Base-by-base conservation (phyloP, 2,888 invertebrate species). In the Trypoxylon attenuatum region DNA sequence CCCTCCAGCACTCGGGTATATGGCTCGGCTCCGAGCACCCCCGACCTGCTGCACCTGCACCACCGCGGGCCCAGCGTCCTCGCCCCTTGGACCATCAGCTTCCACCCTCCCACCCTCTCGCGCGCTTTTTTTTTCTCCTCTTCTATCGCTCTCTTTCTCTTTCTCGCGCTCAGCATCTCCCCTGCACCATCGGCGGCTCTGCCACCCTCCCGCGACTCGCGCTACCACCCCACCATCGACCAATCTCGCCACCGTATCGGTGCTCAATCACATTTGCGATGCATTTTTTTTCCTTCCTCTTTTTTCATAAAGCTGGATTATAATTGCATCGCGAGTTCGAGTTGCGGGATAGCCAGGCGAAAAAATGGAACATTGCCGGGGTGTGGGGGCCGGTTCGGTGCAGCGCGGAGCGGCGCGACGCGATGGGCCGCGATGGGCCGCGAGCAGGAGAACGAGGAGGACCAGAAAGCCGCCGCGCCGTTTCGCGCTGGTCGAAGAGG, bases 261-360 rank as follows among this genome's bases (percentile, higher is more conserved):
- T 83, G 83, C 85, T 85, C 86, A 85, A 86, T 86, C 86, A 86
- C 85, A 86, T 86, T 85, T 85, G 85, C 82, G 82, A 86, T 86
- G 86, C 85, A 86, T 86, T 86, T 86, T 85, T 78, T 76, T 76
- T 70, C 68, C 74, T 76, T 77, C 76, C 76, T 76, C 77, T 77
- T 76, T 81, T 86, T 86, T 82, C 84, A 86, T 85, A 86, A 86
- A 86, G 86, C 85, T 85, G 86, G 84, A 86, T 86, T 86, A 86
- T 86, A 86, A 86, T 86, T 86, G 86, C 86, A 85, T 85, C 84
- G 84, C 83, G 82, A 84, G 80, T 76, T 80, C 74, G 81, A 77
- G 76, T 83, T 80, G 80, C 66, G 74, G 74, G 74, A 75, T 77
- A 80, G 76, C 76, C 80, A 79, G 78, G 73, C 76, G 78, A 82